These are phyloP conservation scores for Tetramorium parvispinum DNA, from an alignment of 1,140 invertebrate genomes.

Conservation along the genomic window DNA sequence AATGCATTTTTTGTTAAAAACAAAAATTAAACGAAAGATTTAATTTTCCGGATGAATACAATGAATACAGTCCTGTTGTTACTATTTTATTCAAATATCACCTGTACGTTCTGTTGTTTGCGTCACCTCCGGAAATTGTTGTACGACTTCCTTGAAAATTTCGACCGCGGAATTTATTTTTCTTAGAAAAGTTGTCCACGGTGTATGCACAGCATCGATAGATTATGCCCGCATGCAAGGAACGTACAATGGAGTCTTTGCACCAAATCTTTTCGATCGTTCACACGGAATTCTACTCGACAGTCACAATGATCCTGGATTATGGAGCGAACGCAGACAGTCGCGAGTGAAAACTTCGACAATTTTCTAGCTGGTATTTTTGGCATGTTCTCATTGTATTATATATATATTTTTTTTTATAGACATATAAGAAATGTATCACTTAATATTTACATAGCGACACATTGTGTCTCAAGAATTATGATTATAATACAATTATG, in stretches of 20 bases:
- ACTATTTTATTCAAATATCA: slow-evolving; percentile 35
- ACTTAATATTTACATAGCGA: neutral
- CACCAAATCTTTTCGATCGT: slow-evolving; percentile 62
- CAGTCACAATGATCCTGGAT: slow-evolving; percentile 60
- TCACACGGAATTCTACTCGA: slow-evolving; percentile 58
- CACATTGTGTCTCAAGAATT: neutral
- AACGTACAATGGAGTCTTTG: slow-evolving; percentile 49
- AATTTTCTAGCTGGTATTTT: slow-evolving; percentile 50
- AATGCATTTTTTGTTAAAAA: neutral
- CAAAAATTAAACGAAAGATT: slow-evolving; percentile 8
- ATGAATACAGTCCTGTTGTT: neutral
- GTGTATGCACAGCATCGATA: slow-evolving; percentile 45
- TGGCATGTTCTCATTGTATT: slow-evolving; percentile 37
- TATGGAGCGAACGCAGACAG: slow-evolving; percentile 64
- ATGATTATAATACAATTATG: neutral
- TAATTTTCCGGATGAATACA: neutral
- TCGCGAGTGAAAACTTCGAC: slow-evolving; percentile 56
- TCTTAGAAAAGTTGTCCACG: slow-evolving; percentile 40
- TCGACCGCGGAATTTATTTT: slow-evolving; percentile 53
- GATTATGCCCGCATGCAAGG: slow-evolving; percentile 53
- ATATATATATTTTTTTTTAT: neutral
- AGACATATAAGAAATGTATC: neutral
- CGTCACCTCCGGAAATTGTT: slow-evolving; percentile 10
- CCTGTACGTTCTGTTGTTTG: slow-evolving; percentile 22
- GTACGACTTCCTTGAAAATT: slow-evolving; percentile 26